phyloP scores from a whole-genome alignment of 2,113 vertebrate species.

The Brachirus orientalis region DNA sequence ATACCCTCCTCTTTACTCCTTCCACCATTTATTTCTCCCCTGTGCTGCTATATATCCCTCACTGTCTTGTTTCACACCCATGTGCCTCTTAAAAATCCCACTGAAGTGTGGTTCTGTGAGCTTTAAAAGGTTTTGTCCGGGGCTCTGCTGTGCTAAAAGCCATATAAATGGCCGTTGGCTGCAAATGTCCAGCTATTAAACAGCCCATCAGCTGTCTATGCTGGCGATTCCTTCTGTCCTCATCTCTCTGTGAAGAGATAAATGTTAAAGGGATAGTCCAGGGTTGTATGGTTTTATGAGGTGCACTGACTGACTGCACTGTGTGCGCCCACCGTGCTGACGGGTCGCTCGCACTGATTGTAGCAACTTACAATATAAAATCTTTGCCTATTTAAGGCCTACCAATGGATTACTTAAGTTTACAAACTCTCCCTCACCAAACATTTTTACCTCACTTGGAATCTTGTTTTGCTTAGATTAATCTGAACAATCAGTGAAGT shows the following conservation, averaged over 20 bases:
- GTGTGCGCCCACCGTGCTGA: too few relatives aligned
- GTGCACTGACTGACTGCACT: too few relatives aligned
- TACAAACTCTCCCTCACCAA: too few relatives aligned
- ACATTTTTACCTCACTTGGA: too few relatives aligned
- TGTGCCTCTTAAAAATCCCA: constrained; percentile 42
- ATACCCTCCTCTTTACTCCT: constrained; percentile 14
- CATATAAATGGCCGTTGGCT: constrained; percentile 21
- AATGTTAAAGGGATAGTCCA: not conserved
- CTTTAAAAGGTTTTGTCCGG: constrained; percentile 35
- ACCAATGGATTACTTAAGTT: too few relatives aligned
- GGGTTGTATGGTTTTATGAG: too few relatives aligned
- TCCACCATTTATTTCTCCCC: constrained; percentile 40
- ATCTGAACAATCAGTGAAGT: too few relatives aligned
- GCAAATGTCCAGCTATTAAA: constrained; percentile 18
- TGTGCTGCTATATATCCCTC: constrained; percentile 42
- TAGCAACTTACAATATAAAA: too few relatives aligned
- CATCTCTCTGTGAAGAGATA: constrained; percentile 15
- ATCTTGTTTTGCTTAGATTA: too few relatives aligned
- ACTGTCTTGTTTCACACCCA: constrained; percentile 53
- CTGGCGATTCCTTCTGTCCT: not conserved
- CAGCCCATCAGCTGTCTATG: constrained; percentile 16
- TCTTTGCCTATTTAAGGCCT: too few relatives aligned
- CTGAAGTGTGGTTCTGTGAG: constrained; percentile 25
- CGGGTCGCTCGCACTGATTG: too few relatives aligned
- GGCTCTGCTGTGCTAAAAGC: constrained; percentile 39